These are phyloP conservation scores for Hydropsyche tenuis DNA, from an alignment of 1,140 invertebrate species.

Conservation along the genomic window DNA sequence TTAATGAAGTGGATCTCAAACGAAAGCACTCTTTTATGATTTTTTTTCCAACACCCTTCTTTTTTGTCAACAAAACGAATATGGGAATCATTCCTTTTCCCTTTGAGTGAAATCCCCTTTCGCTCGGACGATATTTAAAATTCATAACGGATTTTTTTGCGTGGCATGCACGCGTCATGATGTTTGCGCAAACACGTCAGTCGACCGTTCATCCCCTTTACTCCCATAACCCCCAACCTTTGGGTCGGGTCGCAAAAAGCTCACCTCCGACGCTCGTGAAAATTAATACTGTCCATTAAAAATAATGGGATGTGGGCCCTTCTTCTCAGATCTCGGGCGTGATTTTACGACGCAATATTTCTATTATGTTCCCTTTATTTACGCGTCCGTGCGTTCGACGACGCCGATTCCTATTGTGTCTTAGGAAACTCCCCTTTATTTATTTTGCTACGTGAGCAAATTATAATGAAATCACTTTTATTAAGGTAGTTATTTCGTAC, in stretches of 20 bases:
- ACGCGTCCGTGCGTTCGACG: background rate
- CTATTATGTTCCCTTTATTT: conserved; percentile 18
- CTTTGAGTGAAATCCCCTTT: background rate
- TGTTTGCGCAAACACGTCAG: conserved; percentile 33
- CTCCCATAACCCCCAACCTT: background rate
- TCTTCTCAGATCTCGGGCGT: conserved; percentile 1
- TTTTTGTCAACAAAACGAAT: conserved; percentile 27
- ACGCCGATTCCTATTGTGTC: too few species aligned
- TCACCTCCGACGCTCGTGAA: background rate
- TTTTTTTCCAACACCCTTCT: background rate
- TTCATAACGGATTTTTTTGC: conserved; percentile 47
- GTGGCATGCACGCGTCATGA: conserved; percentile 40
- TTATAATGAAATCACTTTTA: too few species aligned
- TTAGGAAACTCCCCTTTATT: too few species aligned
- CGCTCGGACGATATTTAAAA: conserved; percentile 42
- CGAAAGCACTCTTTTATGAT: too few species aligned
- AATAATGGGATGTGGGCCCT: conserved; percentile 18
- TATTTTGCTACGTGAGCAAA: too few species aligned
- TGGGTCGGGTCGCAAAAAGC: too few species aligned
- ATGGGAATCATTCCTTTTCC: background rate
- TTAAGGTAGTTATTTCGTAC: too few species aligned
- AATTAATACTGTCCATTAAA: conserved; percentile 28
- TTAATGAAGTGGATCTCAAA: too few species aligned
- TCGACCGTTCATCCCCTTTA: conserved; percentile 4
- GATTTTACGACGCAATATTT: conserved; percentile 14